These are phyloP conservation scores for Pygoscelis adeliae DNA, from an alignment of 2,113 vertebrate species.

Conservation along the genomic window DNA sequence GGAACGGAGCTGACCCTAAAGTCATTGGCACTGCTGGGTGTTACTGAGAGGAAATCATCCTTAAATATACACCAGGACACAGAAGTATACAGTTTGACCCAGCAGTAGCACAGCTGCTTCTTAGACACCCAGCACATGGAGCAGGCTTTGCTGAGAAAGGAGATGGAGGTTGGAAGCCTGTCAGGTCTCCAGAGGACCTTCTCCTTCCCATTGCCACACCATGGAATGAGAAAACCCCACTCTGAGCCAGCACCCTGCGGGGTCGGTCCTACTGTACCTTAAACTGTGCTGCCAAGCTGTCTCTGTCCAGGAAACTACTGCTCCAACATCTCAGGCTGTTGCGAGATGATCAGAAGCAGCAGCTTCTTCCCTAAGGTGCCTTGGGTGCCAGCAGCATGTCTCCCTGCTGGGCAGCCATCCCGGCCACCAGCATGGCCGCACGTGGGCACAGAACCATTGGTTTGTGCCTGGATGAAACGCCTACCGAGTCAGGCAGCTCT, in stretches of 20 bases:
- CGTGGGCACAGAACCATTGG: background rate
- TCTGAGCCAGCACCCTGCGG: fast-evolving
- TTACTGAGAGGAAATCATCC: background rate
- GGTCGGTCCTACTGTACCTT: background rate
- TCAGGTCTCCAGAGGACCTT: background rate
- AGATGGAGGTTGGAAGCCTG: background rate
- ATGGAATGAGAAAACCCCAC: background rate
- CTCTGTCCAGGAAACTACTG: background rate
- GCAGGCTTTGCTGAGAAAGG: background rate
- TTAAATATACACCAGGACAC: background rate
- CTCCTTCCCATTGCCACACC: background rate
- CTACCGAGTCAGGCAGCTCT: background rate
- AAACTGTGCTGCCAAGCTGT: background rate
- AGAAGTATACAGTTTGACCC: background rate
- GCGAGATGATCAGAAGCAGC: background rate
- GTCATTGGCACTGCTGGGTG: background rate
- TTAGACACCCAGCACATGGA: background rate
- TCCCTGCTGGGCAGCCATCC: background rate
- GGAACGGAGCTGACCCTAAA: background rate
- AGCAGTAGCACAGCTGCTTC: background rate
- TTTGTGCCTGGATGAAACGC: background rate
- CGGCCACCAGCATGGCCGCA: background rate
- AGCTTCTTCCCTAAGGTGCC: background rate
- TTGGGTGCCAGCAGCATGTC: background rate
- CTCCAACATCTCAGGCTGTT: background rate